phyloP scores from a whole-genome alignment of 1,140 invertebrate genomes.

The Bombus sylvicola region DNA sequence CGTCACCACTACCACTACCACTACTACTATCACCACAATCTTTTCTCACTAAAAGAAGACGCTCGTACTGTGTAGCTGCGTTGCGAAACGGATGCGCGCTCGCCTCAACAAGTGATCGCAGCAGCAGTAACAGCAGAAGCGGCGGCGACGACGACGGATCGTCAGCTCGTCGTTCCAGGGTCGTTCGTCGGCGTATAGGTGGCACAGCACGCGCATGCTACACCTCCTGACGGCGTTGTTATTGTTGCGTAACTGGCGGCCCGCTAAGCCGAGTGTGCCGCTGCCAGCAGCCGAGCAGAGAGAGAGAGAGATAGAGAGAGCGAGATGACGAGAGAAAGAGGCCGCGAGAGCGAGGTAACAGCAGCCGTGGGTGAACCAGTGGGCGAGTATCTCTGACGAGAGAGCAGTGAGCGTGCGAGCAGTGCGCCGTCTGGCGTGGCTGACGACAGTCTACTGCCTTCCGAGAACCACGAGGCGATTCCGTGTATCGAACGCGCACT shows the following conservation, averaged over 20 bases:
- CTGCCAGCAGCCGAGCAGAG: constrained; percentile 46
- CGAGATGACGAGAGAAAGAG: constrained; percentile 41
- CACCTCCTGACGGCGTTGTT: constrained; percentile 72
- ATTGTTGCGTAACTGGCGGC: constrained; percentile 74
- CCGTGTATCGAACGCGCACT: constrained; percentile 81
- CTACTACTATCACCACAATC: not conserved
- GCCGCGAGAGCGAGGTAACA: constrained; percentile 43
- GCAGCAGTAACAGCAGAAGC: constrained; percentile 29
- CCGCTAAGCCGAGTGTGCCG: constrained; percentile 60
- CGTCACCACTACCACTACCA: not conserved
- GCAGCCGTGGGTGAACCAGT: constrained; percentile 66
- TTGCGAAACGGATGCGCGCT: constrained; percentile 33
- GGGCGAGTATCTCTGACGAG: constrained; percentile 60
- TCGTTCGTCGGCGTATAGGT: constrained; percentile 60
- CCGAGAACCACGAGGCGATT: constrained; percentile 82
- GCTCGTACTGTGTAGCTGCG: not conserved
- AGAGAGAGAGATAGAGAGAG: constrained; percentile 38
- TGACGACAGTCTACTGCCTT: constrained; percentile 82
- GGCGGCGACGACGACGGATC: constrained; percentile 39
- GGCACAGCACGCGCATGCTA: constrained; percentile 63
- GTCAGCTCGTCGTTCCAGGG: constrained; percentile 53
- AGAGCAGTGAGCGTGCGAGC: constrained; percentile 69
- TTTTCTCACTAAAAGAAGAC: constrained; percentile 3
- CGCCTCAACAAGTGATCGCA: constrained; percentile 64
- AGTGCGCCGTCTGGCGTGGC: constrained; percentile 81